These are phyloP conservation scores for Corythornis vintsioides DNA, from an alignment of 2,113 vertebrate species.

Conservation along the genomic window DNA sequence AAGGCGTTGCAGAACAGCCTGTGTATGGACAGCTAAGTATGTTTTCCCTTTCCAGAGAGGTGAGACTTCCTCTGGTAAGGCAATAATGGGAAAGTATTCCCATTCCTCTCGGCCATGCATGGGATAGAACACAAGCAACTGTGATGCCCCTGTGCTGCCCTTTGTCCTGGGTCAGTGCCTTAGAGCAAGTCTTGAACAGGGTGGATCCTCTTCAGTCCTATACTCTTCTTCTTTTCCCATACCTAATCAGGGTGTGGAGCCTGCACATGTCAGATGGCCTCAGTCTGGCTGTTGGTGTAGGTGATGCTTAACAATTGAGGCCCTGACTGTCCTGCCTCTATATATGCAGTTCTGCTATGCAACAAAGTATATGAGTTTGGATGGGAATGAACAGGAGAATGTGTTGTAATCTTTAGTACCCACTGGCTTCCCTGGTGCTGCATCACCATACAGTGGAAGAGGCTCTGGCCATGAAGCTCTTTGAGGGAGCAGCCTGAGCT, in stretches of 20 bases:
- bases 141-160: neutral
- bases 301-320: neutral
- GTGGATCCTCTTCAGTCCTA: neutral
- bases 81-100: neutral
- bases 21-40: neutral
- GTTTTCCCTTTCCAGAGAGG: neutral
- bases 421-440: fast-evolving
- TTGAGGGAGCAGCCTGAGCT: neutral
- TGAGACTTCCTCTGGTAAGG: neutral
- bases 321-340: neutral
- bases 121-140: neutral
- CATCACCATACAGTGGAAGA: neutral
- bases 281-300: neutral
- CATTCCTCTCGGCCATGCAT: neutral
- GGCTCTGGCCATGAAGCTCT: neutral
- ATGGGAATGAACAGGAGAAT: neutral
- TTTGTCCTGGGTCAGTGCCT: neutral
- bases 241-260: neutral
- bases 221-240: neutral
- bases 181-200: neutral
- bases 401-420: neutral
- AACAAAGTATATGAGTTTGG: neutral
- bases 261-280: neutral
- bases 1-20: neutral
- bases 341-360: neutral